Percentiles rank a stretch among this genome's conserved stretches.
phyloP scores from a whole-genome alignment of 2,888 invertebrate species.

The Nymphalis c-album region DNA sequence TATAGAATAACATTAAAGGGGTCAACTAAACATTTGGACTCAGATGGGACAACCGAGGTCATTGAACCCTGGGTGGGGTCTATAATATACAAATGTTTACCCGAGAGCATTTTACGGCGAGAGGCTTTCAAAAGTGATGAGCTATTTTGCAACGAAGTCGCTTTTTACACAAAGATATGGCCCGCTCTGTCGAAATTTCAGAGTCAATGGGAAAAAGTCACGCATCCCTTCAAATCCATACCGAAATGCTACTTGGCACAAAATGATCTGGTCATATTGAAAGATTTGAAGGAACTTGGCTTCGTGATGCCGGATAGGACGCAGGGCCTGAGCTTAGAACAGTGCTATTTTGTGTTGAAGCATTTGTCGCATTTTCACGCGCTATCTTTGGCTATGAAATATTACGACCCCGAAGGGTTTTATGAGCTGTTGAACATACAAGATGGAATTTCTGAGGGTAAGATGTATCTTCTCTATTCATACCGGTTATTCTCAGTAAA shows the following conservation, averaged over 20 bases:
- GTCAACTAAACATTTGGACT: constrained; percentile 51
- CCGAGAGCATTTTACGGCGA: constrained; percentile 83
- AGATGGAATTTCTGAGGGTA: constrained; percentile 76
- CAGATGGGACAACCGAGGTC: constrained; percentile 53
- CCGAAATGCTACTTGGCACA: constrained; percentile 83
- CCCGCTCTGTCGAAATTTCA: constrained; percentile 84
- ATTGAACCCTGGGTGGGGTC: constrained; percentile 83
- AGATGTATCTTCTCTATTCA: neutral
- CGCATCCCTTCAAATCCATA: constrained; percentile 76
- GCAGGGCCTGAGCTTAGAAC: constrained; percentile 82
- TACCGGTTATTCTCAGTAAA: no score
- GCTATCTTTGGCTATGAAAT: constrained; percentile 83
- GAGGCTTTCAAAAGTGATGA: constrained; percentile 87
- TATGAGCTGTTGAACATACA: constrained; percentile 73
- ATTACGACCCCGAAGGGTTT: constrained; percentile 79
- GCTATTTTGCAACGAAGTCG: constrained; percentile 86
- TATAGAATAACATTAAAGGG: constrained; percentile 85
- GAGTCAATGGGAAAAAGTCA: constrained; percentile 61
- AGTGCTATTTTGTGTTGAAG: constrained; percentile 81
- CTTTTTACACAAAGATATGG: constrained; percentile 86
- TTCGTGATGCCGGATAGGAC: constrained; percentile 85
- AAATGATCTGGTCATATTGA: constrained; percentile 80
- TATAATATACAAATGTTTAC: constrained; percentile 86
- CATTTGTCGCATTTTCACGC: constrained; percentile 85
- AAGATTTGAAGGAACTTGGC: constrained; percentile 82